phyloP scores from a whole-genome alignment of 2,888 invertebrate species.

The Diploptera punctata region DNA sequence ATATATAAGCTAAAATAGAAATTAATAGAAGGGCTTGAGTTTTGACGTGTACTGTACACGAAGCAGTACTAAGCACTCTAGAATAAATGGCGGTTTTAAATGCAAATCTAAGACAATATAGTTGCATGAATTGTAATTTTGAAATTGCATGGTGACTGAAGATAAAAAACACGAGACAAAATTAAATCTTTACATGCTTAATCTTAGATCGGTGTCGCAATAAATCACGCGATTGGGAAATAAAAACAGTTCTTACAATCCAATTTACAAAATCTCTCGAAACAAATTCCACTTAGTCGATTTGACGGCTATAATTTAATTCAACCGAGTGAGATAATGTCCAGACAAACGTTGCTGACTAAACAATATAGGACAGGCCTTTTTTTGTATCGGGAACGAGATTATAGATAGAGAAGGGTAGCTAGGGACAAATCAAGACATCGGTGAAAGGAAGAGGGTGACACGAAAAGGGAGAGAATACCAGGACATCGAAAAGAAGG shows the following conservation, averaged over 20 bases:
- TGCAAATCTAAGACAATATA: too few relatives aligned
- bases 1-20: too few relatives aligned
- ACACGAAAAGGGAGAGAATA: not conserved
- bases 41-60: too few relatives aligned
- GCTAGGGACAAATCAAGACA: not conserved
- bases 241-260: constrained; percentile 5
- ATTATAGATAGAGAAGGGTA: not conserved
- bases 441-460: not conserved
- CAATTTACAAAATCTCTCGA: constrained; percentile 7
- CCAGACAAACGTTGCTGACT: constrained; percentile 16
- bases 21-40: too few relatives aligned
- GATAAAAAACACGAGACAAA: too few relatives aligned
- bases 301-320: constrained; percentile 19
- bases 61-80: too few relatives aligned
- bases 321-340: constrained; percentile 4
- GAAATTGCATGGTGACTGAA: too few relatives aligned
- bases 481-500: too few relatives aligned
- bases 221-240: constrained; percentile 5
- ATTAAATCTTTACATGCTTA: not conserved
- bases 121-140: too few relatives aligned
- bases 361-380: constrained; percentile 2
- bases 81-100: too few relatives aligned
- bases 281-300: not conserved
- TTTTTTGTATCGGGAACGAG: constrained; percentile 22
- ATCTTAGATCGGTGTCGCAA: not conserved